Evolutionary conservation across 2,113 vertebrate genomes (phyloP), one percentile per base, ranked within the genome.

Genomic region (Pogona vitticeps): DNA sequence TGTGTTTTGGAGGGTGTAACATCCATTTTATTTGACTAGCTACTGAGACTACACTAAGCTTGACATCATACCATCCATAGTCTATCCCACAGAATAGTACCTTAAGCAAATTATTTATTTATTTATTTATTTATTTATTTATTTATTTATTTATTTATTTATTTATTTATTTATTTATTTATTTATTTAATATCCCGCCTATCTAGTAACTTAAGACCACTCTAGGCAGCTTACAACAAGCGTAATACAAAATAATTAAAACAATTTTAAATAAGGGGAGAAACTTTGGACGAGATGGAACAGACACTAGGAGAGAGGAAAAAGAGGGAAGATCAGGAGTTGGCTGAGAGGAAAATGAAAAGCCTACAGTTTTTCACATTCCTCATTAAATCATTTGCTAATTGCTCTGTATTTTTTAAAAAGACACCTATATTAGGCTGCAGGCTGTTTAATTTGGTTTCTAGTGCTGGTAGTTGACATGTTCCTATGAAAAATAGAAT

Each of bases 261-360:
- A n/a, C n/a, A n/a, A n/a, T n/a, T n/a, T n/a, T n/a, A n/a, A n/a
- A n/a, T n/a, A n/a, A n/a, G n/a, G n/a, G n/a, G n/a, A n/a, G n/a
- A n/a, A n/a, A n/a, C n/a, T n/a, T n/a, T n/a, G n/a, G n/a, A n/a
- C n/a, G n/a, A n/a, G n/a, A n/a, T n/a, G n/a, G n/a, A n/a, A n/a
- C n/a, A n/a, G n/a, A n/a, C n/a, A n/a, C n/a, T n/a, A n/a, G n/a
- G n/a, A n/a, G n/a, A n/a, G n/a, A n/a, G n/a, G n/a, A n/a, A n/a
- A n/a, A n/a, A n/a, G n/a, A n/a, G n/a, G n/a, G n/a, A n/a, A n/a
- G n/a, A n/a, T n/a, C n/a, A n/a, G n/a, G n/a, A n/a, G n/a, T n/a
- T 23, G 59, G 0, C 0, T 28, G 21, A n/a, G n/a, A n/a, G n/a
- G n/a, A n/a, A 0, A 0, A 71, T 4, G 17, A 68, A 63, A 56